A percentile compares a stretch with the other conserved stretches of the same genome.
Evolutionary conservation across 2,888 invertebrate species (phyloP).

Genomic region (Sphaeridia pumilis): DNA sequence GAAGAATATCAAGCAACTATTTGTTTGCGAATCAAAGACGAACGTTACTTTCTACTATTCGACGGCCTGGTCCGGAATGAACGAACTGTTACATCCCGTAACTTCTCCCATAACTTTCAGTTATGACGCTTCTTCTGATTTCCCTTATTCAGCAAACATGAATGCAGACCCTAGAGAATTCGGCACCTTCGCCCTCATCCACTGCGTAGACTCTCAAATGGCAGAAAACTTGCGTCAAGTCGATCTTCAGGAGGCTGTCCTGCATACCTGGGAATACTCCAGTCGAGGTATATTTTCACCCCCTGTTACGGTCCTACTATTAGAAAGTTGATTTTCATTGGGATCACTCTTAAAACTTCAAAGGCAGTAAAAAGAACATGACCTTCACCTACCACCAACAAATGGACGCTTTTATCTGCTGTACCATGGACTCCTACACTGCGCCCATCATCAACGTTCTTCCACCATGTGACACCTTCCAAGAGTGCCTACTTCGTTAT

Average conservation of each 20-base stretch:
- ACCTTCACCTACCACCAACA: neutral
- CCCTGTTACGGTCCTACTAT: neutral
- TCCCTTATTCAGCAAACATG: neutral
- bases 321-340: too few species aligned
- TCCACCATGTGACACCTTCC: neutral
- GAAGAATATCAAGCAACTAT: neutral
- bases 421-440: neutral
- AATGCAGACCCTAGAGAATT: neutral
- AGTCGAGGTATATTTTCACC: neutral
- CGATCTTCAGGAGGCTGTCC: neutral
- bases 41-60: neutral
- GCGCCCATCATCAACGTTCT: neutral
- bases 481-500: neutral
- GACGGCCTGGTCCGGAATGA: neutral
- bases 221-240: neutral
- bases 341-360: too few species aligned
- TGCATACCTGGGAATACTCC: slow-evolving; percentile 1
- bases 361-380: neutral
- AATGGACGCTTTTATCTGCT: neutral
- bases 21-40: neutral
- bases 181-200: neutral
- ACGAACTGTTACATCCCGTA: neutral
- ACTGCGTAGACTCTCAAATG: neutral
- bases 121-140: neutral
- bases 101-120: neutral